Conservation (phyloP, 2,888 invertebrate species). For the Drosophila yooni region DNA sequence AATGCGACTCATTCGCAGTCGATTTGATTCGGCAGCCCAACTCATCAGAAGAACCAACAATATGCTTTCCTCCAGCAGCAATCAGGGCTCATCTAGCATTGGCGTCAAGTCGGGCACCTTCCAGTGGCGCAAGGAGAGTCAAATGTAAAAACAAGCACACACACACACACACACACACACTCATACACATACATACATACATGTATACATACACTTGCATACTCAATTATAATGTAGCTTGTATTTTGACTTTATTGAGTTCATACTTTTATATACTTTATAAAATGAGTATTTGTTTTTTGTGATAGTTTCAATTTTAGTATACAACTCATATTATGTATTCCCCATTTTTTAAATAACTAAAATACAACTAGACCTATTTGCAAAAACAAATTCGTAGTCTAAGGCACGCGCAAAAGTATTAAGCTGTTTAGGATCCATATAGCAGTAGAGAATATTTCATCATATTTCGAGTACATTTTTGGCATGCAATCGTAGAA, state of each 20-base stretch:
- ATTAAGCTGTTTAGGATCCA: constrained; percentile 56
- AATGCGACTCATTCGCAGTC: constrained; percentile 89
- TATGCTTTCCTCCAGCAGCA: constrained; percentile 84
- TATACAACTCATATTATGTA: constrained; percentile 54
- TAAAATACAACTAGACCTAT: constrained; percentile 50
- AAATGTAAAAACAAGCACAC: constrained; percentile 81
- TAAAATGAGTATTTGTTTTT: constrained; percentile 75
- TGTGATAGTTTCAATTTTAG: constrained; percentile 81
- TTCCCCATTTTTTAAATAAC: constrained; percentile 41
- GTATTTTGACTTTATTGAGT: constrained; percentile 49
- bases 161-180: constrained; percentile 53
- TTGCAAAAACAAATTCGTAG: constrained; percentile 45
- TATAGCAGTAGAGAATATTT: constrained; percentile 40
- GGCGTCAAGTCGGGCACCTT: constrained; percentile 86
- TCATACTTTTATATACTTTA: constrained; percentile 57
- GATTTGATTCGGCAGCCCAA: constrained; percentile 85
- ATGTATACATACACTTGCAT: constrained; percentile 38
- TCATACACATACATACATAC: constrained; percentile 19
- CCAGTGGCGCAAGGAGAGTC: constrained; percentile 85
- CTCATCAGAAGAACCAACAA: constrained; percentile 85
- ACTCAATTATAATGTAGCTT: constrained; percentile 49
- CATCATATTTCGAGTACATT: constrained; percentile 26
- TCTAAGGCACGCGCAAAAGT: constrained; percentile 71
- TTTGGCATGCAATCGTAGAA: constrained; percentile 69
- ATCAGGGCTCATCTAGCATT: constrained; percentile 85